phyloP scores from a whole-genome alignment of 2,888 invertebrate genomes.

The Ormyrus pomaceus region DNA sequence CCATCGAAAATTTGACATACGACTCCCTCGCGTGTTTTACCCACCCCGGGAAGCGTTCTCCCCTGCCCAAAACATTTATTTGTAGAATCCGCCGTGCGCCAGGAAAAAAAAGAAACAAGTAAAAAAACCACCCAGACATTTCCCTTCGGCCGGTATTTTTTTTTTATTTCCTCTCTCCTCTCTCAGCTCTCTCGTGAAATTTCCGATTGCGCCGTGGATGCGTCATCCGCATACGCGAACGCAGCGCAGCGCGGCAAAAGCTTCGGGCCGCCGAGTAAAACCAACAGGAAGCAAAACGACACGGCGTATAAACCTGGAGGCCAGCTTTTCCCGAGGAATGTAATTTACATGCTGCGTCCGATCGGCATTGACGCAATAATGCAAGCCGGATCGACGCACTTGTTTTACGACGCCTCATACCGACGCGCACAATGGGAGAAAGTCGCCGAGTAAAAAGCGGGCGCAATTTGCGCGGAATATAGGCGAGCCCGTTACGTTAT shows the following conservation, averaged over 20 bases:
- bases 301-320: slow-evolving; percentile 25
- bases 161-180: slow-evolving; percentile 4
- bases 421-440: slow-evolving; percentile 3
- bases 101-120: too few species aligned
- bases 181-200: slow-evolving; percentile 36
- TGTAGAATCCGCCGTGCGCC: not conserved
- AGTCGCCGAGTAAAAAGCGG: slow-evolving; percentile 14
- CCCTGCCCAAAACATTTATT: not conserved
- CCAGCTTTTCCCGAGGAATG: slow-evolving; percentile 13
- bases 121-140: slow-evolving; percentile 32
- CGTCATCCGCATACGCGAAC: not conserved
- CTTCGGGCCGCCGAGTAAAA: slow-evolving; percentile 40
- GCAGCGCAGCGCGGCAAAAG: slow-evolving; percentile 16
- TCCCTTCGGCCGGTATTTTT: not conserved
- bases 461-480: slow-evolving; percentile 21
- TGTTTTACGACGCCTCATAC: slow-evolving; percentile 52
- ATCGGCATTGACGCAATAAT: slow-evolving; percentile 45
- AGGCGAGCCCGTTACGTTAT: not conserved
- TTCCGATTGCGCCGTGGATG: slow-evolving; percentile 33
- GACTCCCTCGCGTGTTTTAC: not conserved
- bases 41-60: not conserved
- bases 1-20: not conserved
- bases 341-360: slow-evolving; percentile 43
- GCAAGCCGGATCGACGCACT: slow-evolving; percentile 53
- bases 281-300: slow-evolving; percentile 49